A percentile compares a stretch with the other conserved stretches of the same genome.
Evolutionary conservation across 37 sponge, comb jelly and placozoan species (phyloP).

Genomic region (Chondrosia reniformis): DNA sequence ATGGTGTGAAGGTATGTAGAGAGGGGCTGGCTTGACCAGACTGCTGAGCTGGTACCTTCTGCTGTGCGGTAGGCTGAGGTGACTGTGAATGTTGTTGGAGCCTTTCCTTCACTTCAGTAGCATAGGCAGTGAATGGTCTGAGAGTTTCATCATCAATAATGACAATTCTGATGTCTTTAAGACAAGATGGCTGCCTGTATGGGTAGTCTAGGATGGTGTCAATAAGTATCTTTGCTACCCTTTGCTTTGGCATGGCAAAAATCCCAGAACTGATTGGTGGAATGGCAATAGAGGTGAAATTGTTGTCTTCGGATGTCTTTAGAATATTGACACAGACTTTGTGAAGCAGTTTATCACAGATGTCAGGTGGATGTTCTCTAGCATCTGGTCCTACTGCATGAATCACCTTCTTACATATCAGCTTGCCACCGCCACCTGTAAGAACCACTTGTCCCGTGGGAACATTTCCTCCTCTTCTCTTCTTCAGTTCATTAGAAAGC

Average conservation of each 20-base stretch:
- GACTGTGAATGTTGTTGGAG: neutral
- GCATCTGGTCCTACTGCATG: conserved; percentile 71
- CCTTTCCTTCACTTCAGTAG: neutral
- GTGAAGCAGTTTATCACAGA: conserved; percentile 26
- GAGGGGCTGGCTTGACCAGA: neutral
- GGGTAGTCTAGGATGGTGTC: conserved; percentile 25
- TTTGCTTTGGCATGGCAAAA: conserved; percentile 39
- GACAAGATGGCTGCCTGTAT: conserved; percentile 15
- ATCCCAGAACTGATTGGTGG: conserved; percentile 75
- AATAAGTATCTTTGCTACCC: conserved; percentile 30
- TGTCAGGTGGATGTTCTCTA: neutral
- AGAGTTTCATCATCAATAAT: conserved; percentile 42
- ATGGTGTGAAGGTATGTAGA: too few species aligned
- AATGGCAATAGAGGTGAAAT: conserved; percentile 47
- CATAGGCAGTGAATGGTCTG: conserved; percentile 3
- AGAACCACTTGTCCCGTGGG: conserved; percentile 40
- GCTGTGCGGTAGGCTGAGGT: neutral
- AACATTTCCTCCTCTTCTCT: neutral
- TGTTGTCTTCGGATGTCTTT: conserved; percentile 19
- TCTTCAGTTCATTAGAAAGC: neutral
- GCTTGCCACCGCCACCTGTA: conserved; percentile 52
- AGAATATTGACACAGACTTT: conserved; percentile 24
- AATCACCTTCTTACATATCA: conserved; percentile 46
- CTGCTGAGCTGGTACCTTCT: neutral
- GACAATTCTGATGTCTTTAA: conserved; percentile 68